phyloP scores from a whole-genome alignment of 2,113 vertebrate species.

The Sceloporus undulatus region DNA sequence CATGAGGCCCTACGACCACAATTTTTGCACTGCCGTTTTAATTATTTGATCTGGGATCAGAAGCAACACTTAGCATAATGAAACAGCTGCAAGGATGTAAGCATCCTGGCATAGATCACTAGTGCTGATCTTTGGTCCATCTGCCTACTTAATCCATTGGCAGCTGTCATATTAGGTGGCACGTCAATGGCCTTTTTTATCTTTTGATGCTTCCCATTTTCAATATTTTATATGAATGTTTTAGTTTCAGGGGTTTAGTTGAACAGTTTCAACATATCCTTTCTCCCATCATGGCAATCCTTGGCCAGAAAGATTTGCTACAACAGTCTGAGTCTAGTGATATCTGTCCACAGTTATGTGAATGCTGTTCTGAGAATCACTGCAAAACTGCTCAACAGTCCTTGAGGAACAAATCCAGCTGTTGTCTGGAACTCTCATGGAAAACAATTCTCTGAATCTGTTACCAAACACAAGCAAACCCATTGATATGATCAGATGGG shows the following conservation, averaged over 20 bases:
- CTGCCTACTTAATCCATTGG: neutral
- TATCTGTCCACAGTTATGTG: neutral
- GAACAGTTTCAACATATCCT: neutral
- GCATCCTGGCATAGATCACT: neutral
- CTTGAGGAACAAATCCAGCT: neutral
- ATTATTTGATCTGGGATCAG: neutral
- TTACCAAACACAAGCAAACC: neutral
- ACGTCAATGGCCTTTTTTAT: neutral
- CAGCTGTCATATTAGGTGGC: neutral
- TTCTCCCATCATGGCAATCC: neutral
- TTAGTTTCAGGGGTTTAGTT: neutral
- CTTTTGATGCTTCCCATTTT: neutral
- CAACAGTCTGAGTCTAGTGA: neutral
- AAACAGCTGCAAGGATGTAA: neutral
- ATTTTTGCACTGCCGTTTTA: neutral
- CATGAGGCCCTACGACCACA: no score
- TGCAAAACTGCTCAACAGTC: neutral
- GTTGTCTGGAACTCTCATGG: neutral
- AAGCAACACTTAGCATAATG: neutral
- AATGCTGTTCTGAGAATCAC: neutral
- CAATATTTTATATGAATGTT: neutral
- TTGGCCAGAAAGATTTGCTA: neutral
- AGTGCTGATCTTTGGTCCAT: neutral
- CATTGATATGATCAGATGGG: neutral
- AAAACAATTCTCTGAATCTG: constrained; percentile 2